Evolutionary conservation across 2,797 vertebrate genomes (phyloP).

Genomic region (Aldrovandia affinis): DNA sequence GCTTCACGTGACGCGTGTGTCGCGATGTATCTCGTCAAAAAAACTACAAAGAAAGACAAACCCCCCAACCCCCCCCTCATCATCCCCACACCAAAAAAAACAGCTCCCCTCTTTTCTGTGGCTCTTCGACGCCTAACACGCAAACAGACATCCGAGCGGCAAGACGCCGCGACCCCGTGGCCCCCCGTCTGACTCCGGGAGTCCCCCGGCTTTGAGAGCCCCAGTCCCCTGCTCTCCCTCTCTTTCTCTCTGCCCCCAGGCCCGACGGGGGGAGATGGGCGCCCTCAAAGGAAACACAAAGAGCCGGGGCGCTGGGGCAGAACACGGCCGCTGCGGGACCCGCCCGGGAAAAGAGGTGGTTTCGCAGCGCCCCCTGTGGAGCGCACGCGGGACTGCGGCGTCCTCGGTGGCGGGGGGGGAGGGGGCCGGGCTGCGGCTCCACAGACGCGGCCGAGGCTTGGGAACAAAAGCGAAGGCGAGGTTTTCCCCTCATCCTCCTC

Average conservation of each 20-base stretch:
- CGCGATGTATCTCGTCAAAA: conserved; percentile 40
- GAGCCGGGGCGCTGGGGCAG: conserved; percentile 20
- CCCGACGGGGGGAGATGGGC: conserved; percentile 15
- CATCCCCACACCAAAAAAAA: not conserved
- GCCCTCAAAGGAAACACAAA: conserved; percentile 21
- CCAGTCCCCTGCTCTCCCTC: conserved; percentile 1
- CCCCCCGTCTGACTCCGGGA: conserved; percentile 15
- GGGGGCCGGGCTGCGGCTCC: too few relatives aligned
- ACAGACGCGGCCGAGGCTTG: too few relatives aligned
- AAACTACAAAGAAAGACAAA: conserved; percentile 14
- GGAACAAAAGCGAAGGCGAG: not conserved
- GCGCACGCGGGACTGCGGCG: not conserved
- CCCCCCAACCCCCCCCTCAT: too few relatives aligned
- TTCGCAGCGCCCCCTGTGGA: not conserved
- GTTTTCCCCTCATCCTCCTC: not conserved
- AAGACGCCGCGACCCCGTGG: conserved; percentile 23
- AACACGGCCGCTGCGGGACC: not conserved
- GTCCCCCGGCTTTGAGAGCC: not conserved
- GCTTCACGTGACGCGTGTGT: conserved; percentile 45
- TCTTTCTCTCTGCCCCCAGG: conserved; percentile 3
- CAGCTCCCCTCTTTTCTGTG: not conserved
- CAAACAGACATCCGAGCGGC: conserved; percentile 29
- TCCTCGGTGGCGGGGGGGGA: not conserved
- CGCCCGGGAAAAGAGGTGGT: not conserved
- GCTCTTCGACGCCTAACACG: not conserved